These are phyloP conservation scores for Xenus cinereus DNA, from an alignment of 2,113 vertebrate genomes.

Conservation along the genomic window DNA sequence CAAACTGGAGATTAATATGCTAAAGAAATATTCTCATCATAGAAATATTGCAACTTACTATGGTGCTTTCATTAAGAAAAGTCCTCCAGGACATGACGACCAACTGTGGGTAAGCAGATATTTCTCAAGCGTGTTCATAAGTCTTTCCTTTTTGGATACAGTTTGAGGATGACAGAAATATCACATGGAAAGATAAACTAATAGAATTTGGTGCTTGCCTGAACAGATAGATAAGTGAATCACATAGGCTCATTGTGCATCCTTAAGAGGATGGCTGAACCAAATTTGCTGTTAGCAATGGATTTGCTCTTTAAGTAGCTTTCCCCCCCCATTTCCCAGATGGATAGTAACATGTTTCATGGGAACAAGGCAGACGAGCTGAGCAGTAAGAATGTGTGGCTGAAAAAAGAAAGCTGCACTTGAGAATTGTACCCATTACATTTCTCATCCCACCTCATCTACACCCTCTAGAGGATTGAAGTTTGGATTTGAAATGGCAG, in stretches of 20 bases:
- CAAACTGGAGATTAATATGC: constrained; percentile 99
- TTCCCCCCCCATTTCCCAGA: background rate
- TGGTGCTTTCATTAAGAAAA: constrained; percentile 99
- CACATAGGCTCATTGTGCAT: background rate
- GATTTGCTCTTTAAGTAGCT: constrained; percentile 9
- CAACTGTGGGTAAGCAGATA: constrained; percentile 90
- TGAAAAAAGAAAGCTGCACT: background rate
- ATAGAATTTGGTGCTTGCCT: background rate
- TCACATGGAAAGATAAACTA: background rate
- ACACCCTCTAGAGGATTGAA: background rate
- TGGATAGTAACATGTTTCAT: background rate
- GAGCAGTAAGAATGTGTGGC: background rate
- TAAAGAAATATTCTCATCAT: constrained; percentile 99
- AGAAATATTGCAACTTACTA: constrained; percentile 99
- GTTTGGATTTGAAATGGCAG: background rate
- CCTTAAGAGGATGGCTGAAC: background rate
- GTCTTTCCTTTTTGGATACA: background rate
- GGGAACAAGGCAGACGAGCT: background rate
- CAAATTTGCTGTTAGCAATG: background rate
- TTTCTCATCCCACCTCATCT: background rate
- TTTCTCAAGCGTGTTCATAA: background rate
- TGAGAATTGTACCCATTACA: background rate
- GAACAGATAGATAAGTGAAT: background rate
- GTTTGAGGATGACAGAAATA: background rate
- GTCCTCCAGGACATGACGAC: constrained; percentile 96